Conservation (phyloP, 2,888 invertebrate genomes). For the Nudaria mundana region DNA sequence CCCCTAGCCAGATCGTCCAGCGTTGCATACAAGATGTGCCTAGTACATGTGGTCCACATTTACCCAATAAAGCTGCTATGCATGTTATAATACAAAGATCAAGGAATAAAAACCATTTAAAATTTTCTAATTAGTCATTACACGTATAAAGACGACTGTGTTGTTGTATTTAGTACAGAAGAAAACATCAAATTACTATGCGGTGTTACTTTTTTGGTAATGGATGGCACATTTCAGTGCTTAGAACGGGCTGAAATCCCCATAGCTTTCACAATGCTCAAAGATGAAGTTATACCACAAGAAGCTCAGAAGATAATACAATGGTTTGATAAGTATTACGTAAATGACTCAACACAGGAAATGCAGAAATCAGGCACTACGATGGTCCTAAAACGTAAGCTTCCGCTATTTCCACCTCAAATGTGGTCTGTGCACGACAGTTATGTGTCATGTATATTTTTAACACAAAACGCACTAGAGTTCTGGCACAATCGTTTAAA, state of each 20-base stretch:
- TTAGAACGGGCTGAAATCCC: too few relatives aligned
- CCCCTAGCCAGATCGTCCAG: slow-evolving; percentile 10
- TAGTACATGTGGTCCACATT: slow-evolving; percentile 8
- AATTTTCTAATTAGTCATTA: slow-evolving; percentile 7
- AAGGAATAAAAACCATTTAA: slow-evolving; percentile 8
- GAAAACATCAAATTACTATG: not conserved
- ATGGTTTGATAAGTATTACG: too few relatives aligned
- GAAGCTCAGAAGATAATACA: too few relatives aligned
- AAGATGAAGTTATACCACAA: too few relatives aligned
- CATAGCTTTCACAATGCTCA: too few relatives aligned
- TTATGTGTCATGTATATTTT: not conserved
- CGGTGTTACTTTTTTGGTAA: not conserved
- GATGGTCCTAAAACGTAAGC: too few relatives aligned
- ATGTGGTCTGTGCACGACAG: too few relatives aligned
- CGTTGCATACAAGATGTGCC: slow-evolving; percentile 10
- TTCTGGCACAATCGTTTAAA: not conserved
- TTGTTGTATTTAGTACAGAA: not conserved
- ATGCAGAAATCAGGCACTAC: too few relatives aligned
- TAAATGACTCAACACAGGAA: too few relatives aligned
- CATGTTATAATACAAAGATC: slow-evolving; percentile 8
- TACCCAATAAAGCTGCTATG: slow-evolving; percentile 10
- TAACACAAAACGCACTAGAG: not conserved
- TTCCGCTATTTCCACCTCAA: too few relatives aligned
- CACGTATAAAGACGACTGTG: not conserved
- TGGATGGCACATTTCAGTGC: not conserved